These are phyloP conservation scores for Albula glossodonta DNA, from an alignment of 2,113 vertebrate species.

Conservation along the genomic window DNA sequence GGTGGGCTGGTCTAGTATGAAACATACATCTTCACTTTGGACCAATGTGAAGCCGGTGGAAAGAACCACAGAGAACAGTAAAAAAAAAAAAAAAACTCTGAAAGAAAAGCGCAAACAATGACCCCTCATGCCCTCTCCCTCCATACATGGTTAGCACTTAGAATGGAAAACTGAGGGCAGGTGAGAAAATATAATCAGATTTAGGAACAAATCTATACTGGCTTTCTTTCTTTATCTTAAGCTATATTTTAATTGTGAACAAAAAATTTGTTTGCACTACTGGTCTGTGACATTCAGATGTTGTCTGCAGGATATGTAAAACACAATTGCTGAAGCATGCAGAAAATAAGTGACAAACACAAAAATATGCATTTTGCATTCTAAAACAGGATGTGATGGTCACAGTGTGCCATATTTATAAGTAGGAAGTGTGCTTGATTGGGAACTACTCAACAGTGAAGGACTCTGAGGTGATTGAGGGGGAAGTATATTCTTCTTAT, in stretches of 20 bases:
- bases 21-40: neutral
- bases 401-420: neutral
- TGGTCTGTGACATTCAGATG: slow-evolving; percentile 1
- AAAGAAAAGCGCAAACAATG: neutral
- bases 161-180: slow-evolving; percentile 3
- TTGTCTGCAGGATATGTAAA: neutral
- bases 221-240: neutral
- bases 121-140: neutral
- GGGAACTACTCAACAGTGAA: neutral
- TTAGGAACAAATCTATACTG: neutral
- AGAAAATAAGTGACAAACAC: neutral
- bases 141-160: neutral
- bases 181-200: neutral
- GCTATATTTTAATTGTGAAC: neutral
- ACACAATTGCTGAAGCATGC: neutral
- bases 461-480: neutral
- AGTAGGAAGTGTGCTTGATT: slow-evolving; percentile 9
- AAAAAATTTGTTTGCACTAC: neutral
- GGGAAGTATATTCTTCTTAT: neutral
- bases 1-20: neutral
- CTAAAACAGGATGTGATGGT: neutral
- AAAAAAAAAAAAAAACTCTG: neutral
- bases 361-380: neutral
- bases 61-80: neutral
- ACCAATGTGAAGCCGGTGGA: neutral